Evolutionary conservation across 1,140 invertebrate species (phyloP), one percentile per base, ranked within the genome.

Genomic region (Pseudomyrmex pallidus): DNA sequence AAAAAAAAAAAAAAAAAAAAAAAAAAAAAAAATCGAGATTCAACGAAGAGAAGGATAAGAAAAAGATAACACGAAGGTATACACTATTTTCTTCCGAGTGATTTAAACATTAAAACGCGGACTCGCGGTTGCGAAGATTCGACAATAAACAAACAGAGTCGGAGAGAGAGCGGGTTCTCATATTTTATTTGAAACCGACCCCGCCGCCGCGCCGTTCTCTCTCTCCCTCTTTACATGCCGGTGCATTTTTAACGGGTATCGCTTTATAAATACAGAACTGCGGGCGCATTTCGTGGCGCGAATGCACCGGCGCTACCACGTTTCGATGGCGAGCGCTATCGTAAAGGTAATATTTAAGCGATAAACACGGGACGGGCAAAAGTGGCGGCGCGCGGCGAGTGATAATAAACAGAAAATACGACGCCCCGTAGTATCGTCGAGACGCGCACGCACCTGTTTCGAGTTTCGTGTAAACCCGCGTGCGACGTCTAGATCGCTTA

Each of bases 341-440:
- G 82, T 73, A 8, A 17, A 7, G 35, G 80, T 50, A 87, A 87
- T 87, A 87, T 87, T 87, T 87, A 87, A 87, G 86, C 68, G 86
- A 87, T 87, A 87, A 84, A 87, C 35, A 62, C 48, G 54, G 25
- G 13, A 61, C 66, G 61, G 59, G 48, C 20, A 46, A 48, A 52
- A 17, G 54, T 64, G 57, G 57, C 70, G 54, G 68, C n/a, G 46
- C 22, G 86, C 82, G 35, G 35, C 35, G 35, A 35, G 35, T 35
- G 87, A 87, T 87, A 87, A 87, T 87, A 82, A 87, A 84, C 85
- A 44, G 74, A 35, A 87, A 87, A 87, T 87, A 87, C 63, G 66
- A 80, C 63, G 54, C 44, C 35, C 66, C 56, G 13, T 35, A 44
- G 76, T 67, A 74, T 59, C 59, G 66, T 59, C 20, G 64, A 57